These are phyloP conservation scores for Orcinus orca DNA, from an alignment of 2,113 vertebrate species.

Conservation along the genomic window DNA sequence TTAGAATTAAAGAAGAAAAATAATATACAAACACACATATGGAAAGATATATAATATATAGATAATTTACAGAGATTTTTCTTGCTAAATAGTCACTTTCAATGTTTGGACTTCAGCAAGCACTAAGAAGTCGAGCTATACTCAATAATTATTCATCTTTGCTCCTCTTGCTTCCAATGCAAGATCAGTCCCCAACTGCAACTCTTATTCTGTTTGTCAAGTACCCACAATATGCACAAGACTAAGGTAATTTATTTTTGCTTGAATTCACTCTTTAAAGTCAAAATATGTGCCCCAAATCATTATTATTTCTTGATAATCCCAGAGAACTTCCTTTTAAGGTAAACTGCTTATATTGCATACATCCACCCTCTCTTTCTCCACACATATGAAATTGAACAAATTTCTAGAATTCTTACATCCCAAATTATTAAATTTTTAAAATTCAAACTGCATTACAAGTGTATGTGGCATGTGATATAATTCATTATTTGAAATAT, in stretches of 20 bases:
- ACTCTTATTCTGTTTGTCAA: not conserved
- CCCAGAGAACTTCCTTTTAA: not conserved
- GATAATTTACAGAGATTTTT: not conserved
- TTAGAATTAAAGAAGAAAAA: not conserved
- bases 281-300: not conserved
- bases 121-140: not conserved
- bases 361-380: not conserved
- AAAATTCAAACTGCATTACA: not conserved
- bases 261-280: not conserved
- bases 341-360: not conserved
- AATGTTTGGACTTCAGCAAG: not conserved
- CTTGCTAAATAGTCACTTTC: not conserved
- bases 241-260: not conserved
- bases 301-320: not conserved
- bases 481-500: conserved; percentile 18
- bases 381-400: not conserved
- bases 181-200: not conserved
- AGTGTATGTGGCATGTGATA: not conserved
- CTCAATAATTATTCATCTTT: not conserved
- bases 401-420: not conserved
- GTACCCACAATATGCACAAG: not conserved
- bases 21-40: not conserved
- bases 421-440: not conserved
- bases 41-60: not conserved
- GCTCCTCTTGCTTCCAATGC: not conserved